Evolutionary conservation across 2,797 vertebrate species (phyloP), one percentile per base, ranked within the genome.

Genomic region (Discoglossus pictus): DNA sequence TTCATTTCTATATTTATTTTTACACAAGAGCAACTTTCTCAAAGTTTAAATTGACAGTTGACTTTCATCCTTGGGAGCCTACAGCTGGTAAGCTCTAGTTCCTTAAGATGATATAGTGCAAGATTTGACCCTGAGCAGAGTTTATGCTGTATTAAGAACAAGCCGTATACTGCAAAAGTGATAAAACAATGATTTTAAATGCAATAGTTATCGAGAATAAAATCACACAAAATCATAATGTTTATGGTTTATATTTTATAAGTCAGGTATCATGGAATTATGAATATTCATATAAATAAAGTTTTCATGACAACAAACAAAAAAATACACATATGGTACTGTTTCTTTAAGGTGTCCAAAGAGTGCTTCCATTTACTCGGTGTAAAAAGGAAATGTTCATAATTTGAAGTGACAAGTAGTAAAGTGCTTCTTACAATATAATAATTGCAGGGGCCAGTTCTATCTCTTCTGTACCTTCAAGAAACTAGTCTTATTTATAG

Each of bases 391-490:
- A 35, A 51, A 51, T 43, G 6, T 78, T 73, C 2, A 9, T 75
- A 74, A 77, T 0, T 7, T 65, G 78, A 75, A 76, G 75, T 62
- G 72, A 74, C 75, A 82, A 79, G 76, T 60, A 83, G 76, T 92
- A 92, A 92, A 92, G 91, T 92, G 91, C 89, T 89, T 88, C 83
- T 80, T 79, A 84, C 72, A 84, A 83, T n/a, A 66, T 79, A 84
- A 80, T 83, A 83, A 84, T 77, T 84, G 86, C 74, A 82, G 75
- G 56, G 63, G 74, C 80, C 34, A 38, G 51, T 51, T 71, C 77
- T 73, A 80, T 82, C 76, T 73, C 66, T 69, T 83, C 70, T 78
- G 75, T 65, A 72, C 46, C 53, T 68, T 69, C 65, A 16, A 34
- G 65, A 72, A 42, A 48, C 13, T 42, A 60, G 63, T 75, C 74